These are phyloP conservation scores for Xiphophorus birchmanni DNA, from an alignment of 2,797 vertebrate species.

Conservation along the genomic window DNA sequence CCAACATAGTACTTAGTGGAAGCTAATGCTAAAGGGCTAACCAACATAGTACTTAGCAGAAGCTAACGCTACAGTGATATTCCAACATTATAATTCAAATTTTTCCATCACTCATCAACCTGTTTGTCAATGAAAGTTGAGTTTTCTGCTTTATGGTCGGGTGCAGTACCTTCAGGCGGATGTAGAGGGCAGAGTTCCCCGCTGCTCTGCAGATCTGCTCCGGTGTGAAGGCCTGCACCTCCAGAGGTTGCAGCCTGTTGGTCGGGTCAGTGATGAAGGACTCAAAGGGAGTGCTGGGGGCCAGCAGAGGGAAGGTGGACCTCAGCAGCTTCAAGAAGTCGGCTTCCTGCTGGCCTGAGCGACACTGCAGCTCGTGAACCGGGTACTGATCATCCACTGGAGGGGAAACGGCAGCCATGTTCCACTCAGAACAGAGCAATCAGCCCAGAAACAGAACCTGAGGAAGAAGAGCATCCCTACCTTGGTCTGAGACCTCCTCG, in stretches of 20 bases:
- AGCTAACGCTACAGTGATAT: too few relatives aligned
- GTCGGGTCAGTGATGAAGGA: background rate
- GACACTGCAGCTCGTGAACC: slow-evolving; percentile 20
- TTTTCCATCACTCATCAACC: too few relatives aligned
- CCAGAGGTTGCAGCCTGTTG: slow-evolving; percentile 18
- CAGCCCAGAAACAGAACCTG: background rate
- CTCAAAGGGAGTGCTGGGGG: background rate
- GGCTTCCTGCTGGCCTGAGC: slow-evolving; percentile 2
- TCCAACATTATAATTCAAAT: too few relatives aligned
- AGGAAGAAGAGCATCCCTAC: background rate
- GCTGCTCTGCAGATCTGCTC: slow-evolving; percentile 20
- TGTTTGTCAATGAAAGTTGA: too few relatives aligned
- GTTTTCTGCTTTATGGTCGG: background rate
- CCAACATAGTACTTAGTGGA: too few relatives aligned
- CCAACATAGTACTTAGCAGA: too few relatives aligned
- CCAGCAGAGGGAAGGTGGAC: slow-evolving; percentile 37
- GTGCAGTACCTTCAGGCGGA: slow-evolving; percentile 24
- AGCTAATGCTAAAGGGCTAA: too few relatives aligned
- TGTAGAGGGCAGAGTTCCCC: slow-evolving; percentile 25
- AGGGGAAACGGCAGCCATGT: background rate
- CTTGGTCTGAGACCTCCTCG: background rate
- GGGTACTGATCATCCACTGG: slow-evolving; percentile 18
- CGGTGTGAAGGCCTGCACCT: slow-evolving; percentile 3
- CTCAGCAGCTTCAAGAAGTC: slow-evolving; percentile 33
- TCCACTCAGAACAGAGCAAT: background rate